Evolutionary conservation across 2,888 invertebrate species (phyloP), one percentile per base, ranked within the genome.

Genomic region (Subacronicta megacephala): DNA sequence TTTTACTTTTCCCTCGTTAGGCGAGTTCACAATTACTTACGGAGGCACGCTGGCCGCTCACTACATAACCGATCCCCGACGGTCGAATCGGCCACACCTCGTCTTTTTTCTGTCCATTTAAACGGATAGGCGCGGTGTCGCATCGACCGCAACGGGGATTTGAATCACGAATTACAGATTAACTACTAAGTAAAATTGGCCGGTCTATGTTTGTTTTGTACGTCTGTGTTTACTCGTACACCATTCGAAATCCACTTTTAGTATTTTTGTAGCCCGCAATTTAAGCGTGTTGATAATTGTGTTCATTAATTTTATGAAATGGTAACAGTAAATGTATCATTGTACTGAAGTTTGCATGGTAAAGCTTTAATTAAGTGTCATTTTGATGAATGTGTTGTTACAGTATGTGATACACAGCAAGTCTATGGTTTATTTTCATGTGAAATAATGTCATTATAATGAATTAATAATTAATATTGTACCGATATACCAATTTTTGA

Each of bases 131-230:
- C 85, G 83, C 85, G 85, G 87, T 87, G 81, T 84, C 83, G 82
- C 78, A 72, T 76, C 72, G 75, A 75, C 76, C 77, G 73, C 76
- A 67, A 59, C 52, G 75, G 82, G 75, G 82, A 81, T 81, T 79
- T 76, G 80, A 81, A 88, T 84, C 87, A 85, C 82, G 86, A 83
- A 86, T 88, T 84, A 87, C 78, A 84, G 84, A 89, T 89, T 88
- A 88, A 83, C 83, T 83, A 79, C 85, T 83, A 82, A 87, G 86
- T 78, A 80, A 83, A 85, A 87, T 85, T 81, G 82, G 77, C 70
- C 56, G 26, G 56, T 65, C 49, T 59, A 49, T 63, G 55, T 72
- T 71, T 68, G 50, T 62, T 56, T 75, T 72, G 61, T 58, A 29
- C 58, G 45, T 56, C 43, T 53, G 40, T 55, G 52, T 65, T 55